Evolutionary conservation across 2,888 invertebrate species (phyloP).

Genomic region (Acronicta alni): DNA sequence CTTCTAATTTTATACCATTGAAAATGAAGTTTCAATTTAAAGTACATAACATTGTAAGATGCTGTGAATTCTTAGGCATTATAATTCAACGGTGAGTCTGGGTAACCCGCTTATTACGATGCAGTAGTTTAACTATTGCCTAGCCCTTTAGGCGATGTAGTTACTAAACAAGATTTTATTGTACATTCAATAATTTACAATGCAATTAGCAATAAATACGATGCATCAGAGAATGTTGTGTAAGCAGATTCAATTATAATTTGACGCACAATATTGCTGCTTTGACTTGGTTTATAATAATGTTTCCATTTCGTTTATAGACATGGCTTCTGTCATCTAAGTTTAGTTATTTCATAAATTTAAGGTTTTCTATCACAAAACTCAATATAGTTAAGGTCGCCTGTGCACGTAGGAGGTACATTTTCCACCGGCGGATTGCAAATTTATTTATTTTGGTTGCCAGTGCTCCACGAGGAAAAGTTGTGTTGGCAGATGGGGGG

Average conservation of each 20-base stretch:
- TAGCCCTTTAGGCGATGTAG: constrained; percentile 17
- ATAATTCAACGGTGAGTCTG: constrained; percentile 15
- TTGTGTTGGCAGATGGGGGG: too few relatives aligned
- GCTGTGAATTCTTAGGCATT: constrained; percentile 9
- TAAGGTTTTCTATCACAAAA: too few relatives aligned
- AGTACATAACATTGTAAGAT: too few relatives aligned
- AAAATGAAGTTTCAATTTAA: too few relatives aligned
- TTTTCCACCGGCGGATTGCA: too few relatives aligned
- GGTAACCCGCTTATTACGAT: constrained; percentile 33
- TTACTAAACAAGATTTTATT: constrained; percentile 10
- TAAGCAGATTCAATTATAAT: background rate
- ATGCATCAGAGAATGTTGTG: constrained; percentile 6
- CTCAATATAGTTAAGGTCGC: too few relatives aligned
- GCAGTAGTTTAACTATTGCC: constrained; percentile 18
- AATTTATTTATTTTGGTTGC: too few relatives aligned
- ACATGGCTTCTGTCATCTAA: too few relatives aligned
- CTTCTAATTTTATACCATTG: too few relatives aligned
- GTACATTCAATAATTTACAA: constrained; percentile 25
- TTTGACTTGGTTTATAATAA: background rate
- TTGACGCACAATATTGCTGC: constrained; percentile 4
- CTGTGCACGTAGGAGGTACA: too few relatives aligned
- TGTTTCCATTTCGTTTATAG: background rate
- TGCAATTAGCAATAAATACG: constrained; percentile 32
- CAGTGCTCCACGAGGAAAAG: too few relatives aligned
- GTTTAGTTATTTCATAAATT: too few relatives aligned